These are phyloP conservation scores for Tridacna gigas DNA, from an alignment of 2,888 invertebrate species.

Conservation along the genomic window DNA sequence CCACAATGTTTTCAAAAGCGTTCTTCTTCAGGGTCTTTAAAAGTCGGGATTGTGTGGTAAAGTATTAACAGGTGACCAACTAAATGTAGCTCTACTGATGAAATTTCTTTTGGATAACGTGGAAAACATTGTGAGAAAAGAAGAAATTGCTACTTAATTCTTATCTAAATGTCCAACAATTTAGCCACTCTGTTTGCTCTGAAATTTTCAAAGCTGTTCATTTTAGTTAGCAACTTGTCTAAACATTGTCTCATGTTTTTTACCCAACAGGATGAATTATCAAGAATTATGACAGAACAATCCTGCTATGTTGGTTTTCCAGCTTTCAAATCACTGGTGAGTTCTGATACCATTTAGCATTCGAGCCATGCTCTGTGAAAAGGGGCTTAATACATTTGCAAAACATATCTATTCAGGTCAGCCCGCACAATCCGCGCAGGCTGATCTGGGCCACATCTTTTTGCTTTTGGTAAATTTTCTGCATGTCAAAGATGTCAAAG, in stretches of 20 bases:
- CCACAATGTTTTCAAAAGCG: background rate
- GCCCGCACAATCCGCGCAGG: too few species aligned
- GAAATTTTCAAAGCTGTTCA: too few species aligned
- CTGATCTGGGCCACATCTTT: too few species aligned
- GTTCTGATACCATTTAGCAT: background rate
- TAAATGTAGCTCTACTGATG: background rate
- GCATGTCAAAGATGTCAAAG: too few species aligned
- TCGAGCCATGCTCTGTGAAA: too few species aligned
- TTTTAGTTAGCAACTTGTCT: too few species aligned
- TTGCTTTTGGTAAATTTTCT: too few species aligned
- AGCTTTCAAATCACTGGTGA: conserved; percentile 57
- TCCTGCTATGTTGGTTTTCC: conserved; percentile 45
- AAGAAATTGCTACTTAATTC: background rate
- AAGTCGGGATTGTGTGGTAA: background rate
- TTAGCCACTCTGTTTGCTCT: too few species aligned
- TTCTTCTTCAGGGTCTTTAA: background rate
- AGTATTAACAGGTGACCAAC: background rate
- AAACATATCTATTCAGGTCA: too few species aligned
- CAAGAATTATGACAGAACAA: conserved; percentile 63
- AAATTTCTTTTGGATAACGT: background rate
- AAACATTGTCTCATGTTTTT: too few species aligned
- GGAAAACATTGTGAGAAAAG: background rate
- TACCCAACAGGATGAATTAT: conserved; percentile 68
- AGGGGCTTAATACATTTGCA: too few species aligned
- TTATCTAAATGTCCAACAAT: too few species aligned